A percentile compares a stretch with the other conserved stretches of the same genome.
phyloP scores from a whole-genome alignment of 1,140 invertebrate species.

The Chymomyza costata region DNA sequence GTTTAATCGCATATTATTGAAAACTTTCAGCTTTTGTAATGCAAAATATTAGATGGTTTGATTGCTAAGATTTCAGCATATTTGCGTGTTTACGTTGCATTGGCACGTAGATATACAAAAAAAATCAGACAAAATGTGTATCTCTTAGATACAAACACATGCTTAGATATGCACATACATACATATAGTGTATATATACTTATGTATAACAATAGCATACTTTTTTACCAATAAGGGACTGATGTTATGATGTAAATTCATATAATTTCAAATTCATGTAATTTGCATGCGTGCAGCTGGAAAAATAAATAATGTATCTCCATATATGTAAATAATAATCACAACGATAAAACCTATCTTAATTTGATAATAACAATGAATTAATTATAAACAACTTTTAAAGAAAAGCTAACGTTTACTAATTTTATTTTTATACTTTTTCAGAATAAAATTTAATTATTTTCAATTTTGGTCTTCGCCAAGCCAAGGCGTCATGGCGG shows the following conservation, averaged over 20 bases:
- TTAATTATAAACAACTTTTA: too few relatives aligned
- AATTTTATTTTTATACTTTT: not conserved
- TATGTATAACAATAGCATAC: constrained; percentile 6
- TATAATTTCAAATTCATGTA: constrained; percentile 5
- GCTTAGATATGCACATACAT: not conserved
- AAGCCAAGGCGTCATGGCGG: constrained; percentile 19
- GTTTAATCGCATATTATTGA: too few relatives aligned
- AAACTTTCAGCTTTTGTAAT: too few relatives aligned
- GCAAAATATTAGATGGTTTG: too few relatives aligned
- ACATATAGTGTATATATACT: constrained; percentile 14
- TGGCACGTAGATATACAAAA: too few relatives aligned
- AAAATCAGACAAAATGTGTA: constrained; percentile 52
- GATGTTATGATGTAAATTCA: constrained; percentile 2
- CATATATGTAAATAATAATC: too few relatives aligned
- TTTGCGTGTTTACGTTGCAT: too few relatives aligned
- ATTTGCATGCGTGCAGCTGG: too few relatives aligned
- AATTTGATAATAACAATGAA: too few relatives aligned
- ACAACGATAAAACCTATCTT: too few relatives aligned
- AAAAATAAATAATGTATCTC: not conserved
- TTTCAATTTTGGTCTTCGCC: constrained; percentile 1
- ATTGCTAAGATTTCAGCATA: too few relatives aligned
- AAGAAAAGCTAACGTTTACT: too few relatives aligned
- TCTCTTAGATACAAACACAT: constrained; percentile 36
- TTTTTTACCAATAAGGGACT: not conserved
- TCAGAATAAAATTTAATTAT: not conserved